Evolutionary conservation across 2,113 vertebrate species (phyloP).

Genomic region (Mus spicilegus): DNA sequence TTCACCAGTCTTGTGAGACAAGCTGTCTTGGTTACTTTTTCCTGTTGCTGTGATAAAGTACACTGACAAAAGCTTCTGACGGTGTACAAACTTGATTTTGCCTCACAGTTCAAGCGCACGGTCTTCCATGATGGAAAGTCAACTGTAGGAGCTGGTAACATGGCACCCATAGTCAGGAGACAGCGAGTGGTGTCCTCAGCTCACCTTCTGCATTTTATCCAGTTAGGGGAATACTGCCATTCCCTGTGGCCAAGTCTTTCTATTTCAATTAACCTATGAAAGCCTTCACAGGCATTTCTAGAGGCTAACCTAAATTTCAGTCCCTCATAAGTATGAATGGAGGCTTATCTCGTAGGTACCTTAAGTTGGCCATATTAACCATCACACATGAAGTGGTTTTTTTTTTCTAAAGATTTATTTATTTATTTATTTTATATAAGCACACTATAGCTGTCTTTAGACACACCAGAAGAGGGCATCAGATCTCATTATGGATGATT

Average conservation of each 20-base stretch:
- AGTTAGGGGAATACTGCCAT: neutral
- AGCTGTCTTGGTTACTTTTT: neutral
- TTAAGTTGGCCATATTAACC: neutral
- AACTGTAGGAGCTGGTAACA: neutral
- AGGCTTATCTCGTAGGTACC: neutral
- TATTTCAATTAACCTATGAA: neutral
- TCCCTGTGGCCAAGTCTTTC: no score
- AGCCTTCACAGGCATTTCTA: neutral
- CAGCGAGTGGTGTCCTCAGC: neutral
- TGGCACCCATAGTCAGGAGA: neutral
- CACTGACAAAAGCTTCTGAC: neutral
- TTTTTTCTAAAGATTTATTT: neutral
- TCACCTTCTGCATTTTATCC: neutral
- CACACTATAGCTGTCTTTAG: no score
- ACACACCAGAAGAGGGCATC: no score
- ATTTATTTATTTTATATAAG: no score
- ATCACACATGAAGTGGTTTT: neutral
- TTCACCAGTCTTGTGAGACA: neutral
- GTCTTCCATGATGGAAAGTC: neutral
- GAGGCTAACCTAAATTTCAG: neutral
- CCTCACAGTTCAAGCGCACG: neutral
- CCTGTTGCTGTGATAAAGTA: neutral
- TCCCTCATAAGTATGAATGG: neutral
- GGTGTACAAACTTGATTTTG: neutral
- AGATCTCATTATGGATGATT: no score